These are phyloP conservation scores for Ischnura elegans DNA, from an alignment of 2,888 invertebrate species.

Conservation along the genomic window DNA sequence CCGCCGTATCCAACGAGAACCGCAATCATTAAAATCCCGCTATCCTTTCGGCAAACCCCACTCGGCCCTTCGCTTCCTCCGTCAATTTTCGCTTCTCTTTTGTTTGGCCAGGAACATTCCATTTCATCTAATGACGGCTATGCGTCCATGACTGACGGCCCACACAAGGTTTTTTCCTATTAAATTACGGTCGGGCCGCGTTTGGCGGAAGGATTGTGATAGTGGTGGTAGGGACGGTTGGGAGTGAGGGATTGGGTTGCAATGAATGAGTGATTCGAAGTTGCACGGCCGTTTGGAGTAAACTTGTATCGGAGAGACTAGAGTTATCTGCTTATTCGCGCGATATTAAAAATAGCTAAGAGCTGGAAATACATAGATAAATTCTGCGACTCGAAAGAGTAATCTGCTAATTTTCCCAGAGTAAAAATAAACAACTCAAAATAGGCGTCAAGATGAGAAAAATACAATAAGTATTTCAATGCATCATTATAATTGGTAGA, in stretches of 20 bases:
- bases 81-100: constrained; percentile 46
- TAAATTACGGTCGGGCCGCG: constrained; percentile 56
- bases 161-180: constrained; percentile 66
- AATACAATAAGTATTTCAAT: too few relatives aligned
- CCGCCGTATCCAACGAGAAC: not conserved
- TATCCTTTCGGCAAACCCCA: constrained; percentile 46
- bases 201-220: not conserved
- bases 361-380: too few relatives aligned
- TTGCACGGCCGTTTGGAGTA: not conserved
- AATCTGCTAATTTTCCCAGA: too few relatives aligned
- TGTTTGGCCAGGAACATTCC: constrained; percentile 50
- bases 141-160: constrained; percentile 66
- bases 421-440: too few relatives aligned
- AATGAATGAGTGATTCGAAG: not conserved
- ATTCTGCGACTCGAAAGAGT: too few relatives aligned
- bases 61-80: not conserved
- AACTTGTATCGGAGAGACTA: not conserved
- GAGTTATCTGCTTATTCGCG: too few relatives aligned
- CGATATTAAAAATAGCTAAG: too few relatives aligned
- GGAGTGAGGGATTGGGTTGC: not conserved
- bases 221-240: not conserved
- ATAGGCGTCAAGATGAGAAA: too few relatives aligned
- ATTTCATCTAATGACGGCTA: constrained; percentile 65
- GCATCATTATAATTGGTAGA: too few relatives aligned
- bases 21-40: constrained; percentile 63